phyloP scores from a whole-genome alignment of 2,888 invertebrate species.

The Tetragonula carbonaria region DNA sequence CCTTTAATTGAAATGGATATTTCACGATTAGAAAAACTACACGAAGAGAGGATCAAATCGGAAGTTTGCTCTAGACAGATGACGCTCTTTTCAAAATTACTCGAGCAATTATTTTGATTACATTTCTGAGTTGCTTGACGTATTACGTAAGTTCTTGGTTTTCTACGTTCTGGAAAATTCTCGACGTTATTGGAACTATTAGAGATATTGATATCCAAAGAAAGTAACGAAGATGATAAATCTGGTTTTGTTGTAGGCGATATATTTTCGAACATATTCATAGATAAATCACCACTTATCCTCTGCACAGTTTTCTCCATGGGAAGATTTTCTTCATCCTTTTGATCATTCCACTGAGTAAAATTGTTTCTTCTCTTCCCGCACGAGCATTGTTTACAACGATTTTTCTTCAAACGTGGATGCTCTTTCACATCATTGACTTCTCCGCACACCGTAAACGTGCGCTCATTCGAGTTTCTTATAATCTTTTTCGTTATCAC shows the following conservation, averaged over 20 bases:
- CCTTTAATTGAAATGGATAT: neutral
- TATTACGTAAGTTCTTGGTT: conserved; percentile 45
- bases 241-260: neutral
- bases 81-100: conserved; percentile 15
- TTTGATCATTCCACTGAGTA: neutral
- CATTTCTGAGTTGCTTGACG: neutral
- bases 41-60: conserved; percentile 28
- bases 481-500: conserved; percentile 32
- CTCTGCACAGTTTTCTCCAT: neutral
- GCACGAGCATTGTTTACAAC: neutral
- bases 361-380: neutral
- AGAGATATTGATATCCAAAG: conserved; percentile 21
- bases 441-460: neutral
- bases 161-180: conserved; percentile 14
- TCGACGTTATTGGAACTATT: neutral
- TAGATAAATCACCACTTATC: neutral
- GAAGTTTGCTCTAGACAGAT: conserved; percentile 9
- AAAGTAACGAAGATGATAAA: conserved; percentile 10
- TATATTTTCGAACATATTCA: neutral
- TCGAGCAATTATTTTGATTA: conserved; percentile 1
- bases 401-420: neutral
- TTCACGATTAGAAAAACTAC: conserved; percentile 9
- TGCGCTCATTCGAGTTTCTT: conserved; percentile 6
- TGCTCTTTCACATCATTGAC: neutral
- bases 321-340: neutral